Conservation (phyloP, 1,140 invertebrate genomes). For the Scaptomyza hsui region DNA sequence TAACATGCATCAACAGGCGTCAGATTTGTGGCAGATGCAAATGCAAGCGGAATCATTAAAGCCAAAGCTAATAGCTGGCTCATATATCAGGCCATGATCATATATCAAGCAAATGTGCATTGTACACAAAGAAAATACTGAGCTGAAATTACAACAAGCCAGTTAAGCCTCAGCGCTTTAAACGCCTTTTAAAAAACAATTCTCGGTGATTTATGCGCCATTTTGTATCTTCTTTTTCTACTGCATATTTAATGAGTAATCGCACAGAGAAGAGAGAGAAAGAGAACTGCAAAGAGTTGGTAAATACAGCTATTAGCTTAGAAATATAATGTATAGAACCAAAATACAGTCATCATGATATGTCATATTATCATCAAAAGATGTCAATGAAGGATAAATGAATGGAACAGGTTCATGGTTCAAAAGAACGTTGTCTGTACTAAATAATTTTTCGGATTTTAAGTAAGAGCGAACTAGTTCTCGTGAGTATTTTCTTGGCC, state of each 20-base stretch:
- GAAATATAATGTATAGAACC: no score
- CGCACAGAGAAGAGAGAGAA: conserved; percentile 9
- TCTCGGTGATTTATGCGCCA: conserved; percentile 61
- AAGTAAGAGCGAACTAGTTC: no score
- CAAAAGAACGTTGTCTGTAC: no score
- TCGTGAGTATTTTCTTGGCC: no score
- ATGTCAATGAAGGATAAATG: no score
- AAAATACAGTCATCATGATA: no score
- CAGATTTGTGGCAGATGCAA: conserved; percentile 31
- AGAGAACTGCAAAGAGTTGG: conserved; percentile 11
- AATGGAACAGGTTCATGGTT: no score
- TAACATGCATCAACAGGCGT: background rate
- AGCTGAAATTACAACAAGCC: conserved; percentile 26
- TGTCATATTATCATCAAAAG: no score
- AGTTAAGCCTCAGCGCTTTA: conserved; percentile 11
- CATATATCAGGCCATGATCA: conserved; percentile 60
- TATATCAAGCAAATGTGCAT: conserved; percentile 15
- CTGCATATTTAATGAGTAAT: conserved; percentile 64
- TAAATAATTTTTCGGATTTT: no score
- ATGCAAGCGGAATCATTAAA: conserved; percentile 59
- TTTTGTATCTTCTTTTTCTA: conserved; percentile 20
- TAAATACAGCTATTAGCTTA: conserved; percentile 15
- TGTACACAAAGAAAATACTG: conserved; percentile 2
- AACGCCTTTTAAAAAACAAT: conserved; percentile 27
- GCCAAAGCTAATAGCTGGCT: conserved; percentile 58